phyloP scores from a whole-genome alignment of 2,888 invertebrate species.

The Odontocolon sp. region DNA sequence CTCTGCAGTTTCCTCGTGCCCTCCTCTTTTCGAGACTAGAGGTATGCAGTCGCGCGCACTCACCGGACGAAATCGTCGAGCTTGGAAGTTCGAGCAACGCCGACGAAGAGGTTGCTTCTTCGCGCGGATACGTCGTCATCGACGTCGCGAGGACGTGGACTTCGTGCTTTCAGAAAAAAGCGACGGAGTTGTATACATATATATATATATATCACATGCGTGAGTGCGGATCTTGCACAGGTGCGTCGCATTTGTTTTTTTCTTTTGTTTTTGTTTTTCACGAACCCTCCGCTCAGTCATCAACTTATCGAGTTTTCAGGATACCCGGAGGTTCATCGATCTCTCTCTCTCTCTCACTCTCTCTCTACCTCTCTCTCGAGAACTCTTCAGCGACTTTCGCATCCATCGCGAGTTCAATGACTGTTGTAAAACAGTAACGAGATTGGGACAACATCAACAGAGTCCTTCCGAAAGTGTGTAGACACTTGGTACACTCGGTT shows the following conservation, averaged over 20 bases:
- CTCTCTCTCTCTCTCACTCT: not conserved
- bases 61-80: too few relatives aligned
- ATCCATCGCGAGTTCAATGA: not conserved
- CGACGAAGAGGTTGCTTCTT: constrained; percentile 15
- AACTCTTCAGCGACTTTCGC: not conserved
- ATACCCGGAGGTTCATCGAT: not conserved
- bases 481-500: not conserved
- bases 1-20: too few relatives aligned
- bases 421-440: not conserved
- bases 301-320: not conserved
- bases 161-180: too few relatives aligned
- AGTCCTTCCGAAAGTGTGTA: not conserved
- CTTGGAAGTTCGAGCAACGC: not conserved
- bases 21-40: constrained; percentile 10
- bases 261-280: not conserved
- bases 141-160: constrained; percentile 58
- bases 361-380: not conserved
- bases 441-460: not conserved
- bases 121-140: constrained; percentile 47
- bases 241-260: not conserved
- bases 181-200: too few relatives aligned
- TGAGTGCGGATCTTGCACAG: constrained; percentile 37
- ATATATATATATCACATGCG: too few relatives aligned
- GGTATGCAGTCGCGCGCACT: constrained; percentile 41
- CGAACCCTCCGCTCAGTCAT: not conserved